phyloP scores from a whole-genome alignment of 1,140 invertebrate genomes.

The Heliconius himera region DNA sequence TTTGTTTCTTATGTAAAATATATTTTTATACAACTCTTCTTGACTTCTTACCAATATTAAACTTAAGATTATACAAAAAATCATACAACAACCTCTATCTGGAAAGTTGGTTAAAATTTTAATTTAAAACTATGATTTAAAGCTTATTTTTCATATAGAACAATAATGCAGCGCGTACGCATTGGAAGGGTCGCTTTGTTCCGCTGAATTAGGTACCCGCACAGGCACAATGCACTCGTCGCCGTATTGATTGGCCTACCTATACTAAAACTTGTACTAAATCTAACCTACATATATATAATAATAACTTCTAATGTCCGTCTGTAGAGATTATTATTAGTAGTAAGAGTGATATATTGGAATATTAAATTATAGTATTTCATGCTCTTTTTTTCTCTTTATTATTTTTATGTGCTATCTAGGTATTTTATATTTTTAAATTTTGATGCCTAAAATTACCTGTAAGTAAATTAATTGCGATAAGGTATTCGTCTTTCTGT shows the following conservation, averaged over 20 bases:
- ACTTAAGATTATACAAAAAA: no score
- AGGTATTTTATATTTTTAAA: no score
- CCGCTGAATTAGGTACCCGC: conserved; percentile 16
- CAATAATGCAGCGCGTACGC: conserved; percentile 19
- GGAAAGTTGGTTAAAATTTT: not conserved
- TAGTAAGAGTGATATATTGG: not conserved
- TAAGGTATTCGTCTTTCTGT: no score
- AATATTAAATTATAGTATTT: not conserved
- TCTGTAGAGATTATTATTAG: not conserved
- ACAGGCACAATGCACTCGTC: conserved; percentile 17
- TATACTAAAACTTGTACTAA: not conserved
- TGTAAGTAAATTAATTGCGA: no score
- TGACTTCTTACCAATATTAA: no score
- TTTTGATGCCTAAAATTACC: no score
- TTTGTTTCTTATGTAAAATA: no score
- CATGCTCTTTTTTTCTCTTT: not conserved
- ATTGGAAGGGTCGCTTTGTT: conserved; percentile 23
- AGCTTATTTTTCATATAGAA: conserved; percentile 11
- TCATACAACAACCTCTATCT: not conserved
- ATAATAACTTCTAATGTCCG: not conserved
- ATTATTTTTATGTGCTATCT: no score
- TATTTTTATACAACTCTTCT: no score
- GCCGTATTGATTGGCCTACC: conserved; percentile 18
- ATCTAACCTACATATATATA: not conserved
- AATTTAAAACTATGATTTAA: conserved; percentile 6